Conservation (phyloP, 2,797 vertebrate species). For the Sebastes oblongus region DNA sequence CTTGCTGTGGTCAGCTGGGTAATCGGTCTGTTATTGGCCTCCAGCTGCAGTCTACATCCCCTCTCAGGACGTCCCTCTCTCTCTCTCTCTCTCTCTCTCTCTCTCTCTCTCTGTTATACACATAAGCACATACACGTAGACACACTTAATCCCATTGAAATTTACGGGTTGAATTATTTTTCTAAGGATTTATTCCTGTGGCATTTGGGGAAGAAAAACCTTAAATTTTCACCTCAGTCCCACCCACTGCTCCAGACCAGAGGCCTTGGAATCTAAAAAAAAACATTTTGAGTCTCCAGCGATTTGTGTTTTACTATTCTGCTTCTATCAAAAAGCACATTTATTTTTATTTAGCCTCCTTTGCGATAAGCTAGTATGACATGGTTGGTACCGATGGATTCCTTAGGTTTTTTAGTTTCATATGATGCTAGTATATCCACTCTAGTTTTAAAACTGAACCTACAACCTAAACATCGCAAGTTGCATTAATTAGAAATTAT, state of each 20-base stretch:
- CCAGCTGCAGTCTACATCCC: slow-evolving; percentile 22
- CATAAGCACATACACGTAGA: slow-evolving; percentile 1
- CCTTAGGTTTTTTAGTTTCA: too few species aligned
- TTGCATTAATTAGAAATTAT: too few species aligned
- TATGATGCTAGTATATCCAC: too few species aligned
- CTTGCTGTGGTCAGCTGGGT: slow-evolving; percentile 68
- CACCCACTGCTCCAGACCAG: background rate
- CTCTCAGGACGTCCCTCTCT: background rate
- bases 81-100: background rate
- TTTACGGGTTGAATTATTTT: slow-evolving; percentile 37
- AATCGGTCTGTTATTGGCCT: slow-evolving; percentile 44
- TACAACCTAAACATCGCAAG: too few species aligned
- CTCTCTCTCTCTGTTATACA: background rate
- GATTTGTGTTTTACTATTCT: background rate
- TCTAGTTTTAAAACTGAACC: too few species aligned
- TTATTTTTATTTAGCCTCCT: background rate
- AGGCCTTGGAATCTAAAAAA: background rate
- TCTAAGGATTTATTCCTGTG: slow-evolving; percentile 36
- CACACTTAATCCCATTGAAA: slow-evolving; percentile 35
- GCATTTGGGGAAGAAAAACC: slow-evolving; percentile 8
- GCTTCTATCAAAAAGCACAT: background rate
- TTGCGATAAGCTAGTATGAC: too few species aligned
- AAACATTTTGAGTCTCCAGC: background rate
- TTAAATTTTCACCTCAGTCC: slow-evolving; percentile 30
- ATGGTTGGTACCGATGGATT: too few species aligned